Base-by-base conservation (phyloP, 2,797 vertebrate genomes). In the Paedocypris micromegethes region DNA sequence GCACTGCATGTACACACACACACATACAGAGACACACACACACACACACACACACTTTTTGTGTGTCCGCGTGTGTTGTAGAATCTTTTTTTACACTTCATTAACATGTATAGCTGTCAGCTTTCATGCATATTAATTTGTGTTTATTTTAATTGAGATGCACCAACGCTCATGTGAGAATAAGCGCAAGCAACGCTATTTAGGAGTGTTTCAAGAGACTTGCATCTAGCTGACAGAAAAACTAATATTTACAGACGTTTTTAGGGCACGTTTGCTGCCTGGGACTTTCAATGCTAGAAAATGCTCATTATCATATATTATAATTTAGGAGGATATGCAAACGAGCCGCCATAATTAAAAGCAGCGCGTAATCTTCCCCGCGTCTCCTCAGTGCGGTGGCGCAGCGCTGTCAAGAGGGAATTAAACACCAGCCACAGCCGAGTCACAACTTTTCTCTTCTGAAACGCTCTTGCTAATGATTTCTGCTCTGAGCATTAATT, bases 271-370 rank as follows among this genome's bases (percentile, higher is more conserved):
- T 84, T 85, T 84, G 82, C 75, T 84, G 86, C 78, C 79, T 72
- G 79, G 66, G 60, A 81, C 80, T 84, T 82, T 82, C 78, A 84
- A 78, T 78, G 82, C 71, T 82, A 86, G 83, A 85, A 88, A 88
- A 89, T 85, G 77, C 66, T 88, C 81, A 90, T 90, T 91, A 88
- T 80, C 89, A 89, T 91, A 87, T 86, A 88, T 90, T 88, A 89
- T 89, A 86, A 90, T 86, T 86, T 87, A 82, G 82, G 80, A 85
- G 82, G 84, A 83, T 87, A 90, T 90, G 87, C 86, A 88, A 90
- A 91, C 85, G 75, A 86, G 82, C 78, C 84, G 81, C 84, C 80
- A 90, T 89, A 90, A 90, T 91, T 91, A 89, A 87, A 83, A 86
- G 85, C 84, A 68, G 85, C 86, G 84, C 80, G 81, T 88, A 86